Evolutionary conservation across 30 jellyfish, hydroid and myxozoan genomes (phyloP).

Genomic region (Catostylus mosaicus): DNA sequence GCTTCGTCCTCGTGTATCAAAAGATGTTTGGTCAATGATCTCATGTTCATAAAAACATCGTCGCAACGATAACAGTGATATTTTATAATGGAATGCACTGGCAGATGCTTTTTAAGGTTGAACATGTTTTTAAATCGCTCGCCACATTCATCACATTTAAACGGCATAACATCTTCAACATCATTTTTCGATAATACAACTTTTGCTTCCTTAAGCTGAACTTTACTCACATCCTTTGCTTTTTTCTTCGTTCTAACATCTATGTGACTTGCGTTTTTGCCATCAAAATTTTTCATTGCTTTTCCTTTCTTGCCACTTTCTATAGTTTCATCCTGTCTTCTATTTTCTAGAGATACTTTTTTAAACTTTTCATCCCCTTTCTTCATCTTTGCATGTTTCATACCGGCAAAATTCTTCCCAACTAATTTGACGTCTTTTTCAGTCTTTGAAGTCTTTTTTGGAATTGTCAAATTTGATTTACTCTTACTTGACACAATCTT

Average conservation of each 20-base stretch:
- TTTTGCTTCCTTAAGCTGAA: background rate
- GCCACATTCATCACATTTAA: constrained; percentile 67
- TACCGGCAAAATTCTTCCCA: background rate
- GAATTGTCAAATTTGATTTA: background rate
- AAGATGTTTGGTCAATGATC: constrained; percentile 83
- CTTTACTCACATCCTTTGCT: background rate
- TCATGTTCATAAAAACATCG: constrained; percentile 74
- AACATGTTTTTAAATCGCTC: constrained; percentile 49
- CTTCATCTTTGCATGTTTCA: background rate
- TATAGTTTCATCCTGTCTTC: background rate
- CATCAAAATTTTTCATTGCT: background rate
- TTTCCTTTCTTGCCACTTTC: background rate
- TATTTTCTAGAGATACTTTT: background rate
- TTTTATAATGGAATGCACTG: constrained; percentile 52
- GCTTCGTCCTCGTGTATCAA: constrained; percentile 64
- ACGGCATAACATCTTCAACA: constrained; percentile 1
- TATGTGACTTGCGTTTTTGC: background rate
- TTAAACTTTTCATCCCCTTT: background rate
- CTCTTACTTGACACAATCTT: background rate
- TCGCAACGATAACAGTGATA: constrained; percentile 80
- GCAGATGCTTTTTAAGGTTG: constrained; percentile 57
- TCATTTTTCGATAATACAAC: background rate
- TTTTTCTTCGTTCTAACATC: background rate
- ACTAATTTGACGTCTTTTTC: background rate
- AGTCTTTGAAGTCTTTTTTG: background rate